phyloP scores from a whole-genome alignment of 2,888 invertebrate species.

The Oxyteleia sp. region DNA sequence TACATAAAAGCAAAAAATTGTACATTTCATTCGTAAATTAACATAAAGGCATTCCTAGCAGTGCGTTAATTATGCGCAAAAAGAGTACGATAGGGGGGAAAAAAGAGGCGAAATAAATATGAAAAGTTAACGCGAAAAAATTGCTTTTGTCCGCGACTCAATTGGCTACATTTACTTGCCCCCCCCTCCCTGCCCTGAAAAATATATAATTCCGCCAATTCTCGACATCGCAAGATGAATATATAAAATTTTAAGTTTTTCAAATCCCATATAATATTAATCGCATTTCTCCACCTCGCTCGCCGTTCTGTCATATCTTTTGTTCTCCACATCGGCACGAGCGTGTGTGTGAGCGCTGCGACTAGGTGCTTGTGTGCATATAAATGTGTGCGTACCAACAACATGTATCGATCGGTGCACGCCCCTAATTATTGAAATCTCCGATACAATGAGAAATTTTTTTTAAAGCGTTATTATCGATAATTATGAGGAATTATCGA shows the following conservation, averaged over 20 bases:
- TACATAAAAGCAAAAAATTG: constrained; percentile 39
- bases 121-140: constrained; percentile 59
- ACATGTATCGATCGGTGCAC: too few relatives aligned
- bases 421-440: too few relatives aligned
- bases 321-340: constrained; percentile 24
- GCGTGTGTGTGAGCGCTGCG: constrained; percentile 12
- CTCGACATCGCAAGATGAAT: constrained; percentile 31
- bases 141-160: constrained; percentile 57
- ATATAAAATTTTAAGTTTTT: constrained; percentile 47
- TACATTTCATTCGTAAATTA: constrained; percentile 52
- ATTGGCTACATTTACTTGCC: constrained; percentile 28
- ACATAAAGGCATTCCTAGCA: constrained; percentile 53
- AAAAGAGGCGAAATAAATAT: constrained; percentile 43
- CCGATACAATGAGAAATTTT: too few relatives aligned
- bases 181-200: constrained; percentile 15
- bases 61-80: constrained; percentile 47
- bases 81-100: constrained; percentile 1
- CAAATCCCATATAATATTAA: constrained; percentile 51
- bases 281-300: constrained; percentile 46
- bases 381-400: constrained; percentile 49
- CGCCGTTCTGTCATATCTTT: constrained; percentile 30
- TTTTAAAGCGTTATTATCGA: too few relatives aligned
- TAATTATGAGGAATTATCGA: too few relatives aligned
- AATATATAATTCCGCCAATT: constrained; percentile 5
- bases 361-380: constrained; percentile 14